Conservation (phyloP, 1,140 invertebrate genomes). For the Caenorhabditis tropicalis region DNA sequence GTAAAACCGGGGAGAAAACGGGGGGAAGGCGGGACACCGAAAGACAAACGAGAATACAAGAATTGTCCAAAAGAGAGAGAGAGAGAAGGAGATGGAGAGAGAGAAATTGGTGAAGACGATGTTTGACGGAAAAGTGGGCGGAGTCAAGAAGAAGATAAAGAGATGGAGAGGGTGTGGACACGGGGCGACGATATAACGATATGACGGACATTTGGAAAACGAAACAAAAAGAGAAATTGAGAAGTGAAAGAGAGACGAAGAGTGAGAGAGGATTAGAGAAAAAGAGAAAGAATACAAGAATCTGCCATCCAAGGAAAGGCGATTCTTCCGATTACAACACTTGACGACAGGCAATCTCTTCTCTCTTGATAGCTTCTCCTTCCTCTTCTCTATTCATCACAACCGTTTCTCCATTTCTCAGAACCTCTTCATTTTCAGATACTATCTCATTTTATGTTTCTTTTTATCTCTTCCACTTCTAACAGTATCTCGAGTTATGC, state of each 20-base stretch:
- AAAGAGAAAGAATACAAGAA: not conserved
- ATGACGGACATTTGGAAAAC: not conserved
- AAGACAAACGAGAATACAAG: conserved; percentile 12
- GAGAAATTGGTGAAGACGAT: not conserved
- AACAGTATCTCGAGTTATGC: not conserved
- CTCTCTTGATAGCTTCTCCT: not conserved
- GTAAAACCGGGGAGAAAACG: conserved; percentile 12
- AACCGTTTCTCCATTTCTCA: not conserved
- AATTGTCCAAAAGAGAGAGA: not conserved
- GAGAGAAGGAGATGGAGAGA: not conserved
- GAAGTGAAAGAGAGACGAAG: not conserved
- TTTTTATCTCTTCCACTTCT: not conserved
- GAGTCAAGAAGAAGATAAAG: conserved; percentile 2
- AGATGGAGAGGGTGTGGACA: conserved; percentile 23
- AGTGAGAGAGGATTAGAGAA: conserved; percentile 9
- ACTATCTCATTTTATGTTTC: not conserved
- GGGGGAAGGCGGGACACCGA: not conserved
- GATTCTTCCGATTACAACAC: conserved; percentile 42
- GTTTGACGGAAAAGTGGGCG: not conserved
- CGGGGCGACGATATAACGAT: conserved; percentile 7
- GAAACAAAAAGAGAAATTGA: conserved; percentile 10
- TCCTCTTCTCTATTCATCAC: not conserved
- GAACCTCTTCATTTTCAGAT: not conserved
- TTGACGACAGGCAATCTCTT: conserved; percentile 3
- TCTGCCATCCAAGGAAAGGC: conserved; percentile 38